Evolutionary conservation across 2,888 invertebrate genomes (phyloP), one percentile per base, ranked within the genome.

Genomic region (Andrena flavipes): DNA sequence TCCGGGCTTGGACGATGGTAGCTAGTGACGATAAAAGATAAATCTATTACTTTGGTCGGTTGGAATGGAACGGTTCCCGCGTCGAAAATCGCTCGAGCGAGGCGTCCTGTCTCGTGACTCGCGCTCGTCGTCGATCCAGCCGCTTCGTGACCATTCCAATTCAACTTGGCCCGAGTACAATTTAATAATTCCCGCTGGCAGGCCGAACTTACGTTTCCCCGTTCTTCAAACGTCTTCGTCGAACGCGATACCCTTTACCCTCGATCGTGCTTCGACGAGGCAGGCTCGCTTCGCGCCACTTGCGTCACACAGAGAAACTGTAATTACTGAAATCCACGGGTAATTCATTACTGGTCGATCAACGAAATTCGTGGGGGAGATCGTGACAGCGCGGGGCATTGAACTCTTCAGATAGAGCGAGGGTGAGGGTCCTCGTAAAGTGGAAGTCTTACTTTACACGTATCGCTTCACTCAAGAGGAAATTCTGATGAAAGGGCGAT

Each of bases 131-230:
- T n/a, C 69, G 56, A 79, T 79, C 67, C 56, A 16, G 16, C 48
- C 35, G 62, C 74, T 78, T 78, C 77, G 79, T 79, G 79, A 79
- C 79, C 76, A 64, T 68, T 59, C 29, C 76, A 26, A 79, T 79
- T 76, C 56, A 60, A 30, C 69, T 56, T 62, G 65, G 69, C 10
- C 56, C 64, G 76, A 76, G 35, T 56, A 68, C 79, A 70, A 75
- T 79, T 79, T 79, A 79, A 79, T 79, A 79, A 79, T 79, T 79
- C 79, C 49, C 63, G 56, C 54, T 30, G 56, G 51, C 29, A 42
- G 20, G 20, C 26, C 56, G 8, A 33, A 54, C 23, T 51, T 20
- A n/a, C 23, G 48, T 23, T 65, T 59, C 59, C 30, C 23, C 56
- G 35, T 26, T 35, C 35, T 48, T 13, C 7, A 10, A 73, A 35